A percentile compares a stretch with the other conserved stretches of the same genome.
Conservation (phyloP, 2,888 invertebrate genomes). For the Mechanitis messenoides region DNA sequence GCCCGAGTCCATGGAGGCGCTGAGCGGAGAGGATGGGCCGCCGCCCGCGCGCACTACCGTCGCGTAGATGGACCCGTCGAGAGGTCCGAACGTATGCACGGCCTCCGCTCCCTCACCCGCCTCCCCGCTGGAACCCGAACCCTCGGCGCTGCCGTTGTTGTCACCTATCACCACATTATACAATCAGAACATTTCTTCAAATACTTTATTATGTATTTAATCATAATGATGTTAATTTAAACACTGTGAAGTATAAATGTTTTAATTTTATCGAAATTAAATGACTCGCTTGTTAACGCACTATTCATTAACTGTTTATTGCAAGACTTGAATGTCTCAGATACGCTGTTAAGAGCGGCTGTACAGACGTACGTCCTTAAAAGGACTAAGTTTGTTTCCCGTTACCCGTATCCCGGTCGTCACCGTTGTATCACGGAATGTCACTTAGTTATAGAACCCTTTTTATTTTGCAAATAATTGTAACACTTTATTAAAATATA, state of each 20-base stretch:
- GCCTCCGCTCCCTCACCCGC: slow-evolving; percentile 64
- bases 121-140: slow-evolving; percentile 67
- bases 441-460: slow-evolving; percentile 22
- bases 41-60: slow-evolving; percentile 75
- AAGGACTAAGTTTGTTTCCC: slow-evolving; percentile 64
- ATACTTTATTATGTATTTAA: too few species aligned
- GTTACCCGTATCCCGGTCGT: slow-evolving; percentile 49
- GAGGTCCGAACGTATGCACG: slow-evolving; percentile 87
- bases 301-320: slow-evolving; percentile 46
- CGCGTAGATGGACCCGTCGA: slow-evolving; percentile 94
- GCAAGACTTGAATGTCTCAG: slow-evolving; percentile 36
- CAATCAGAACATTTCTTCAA: slow-evolving; percentile 32
- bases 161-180: slow-evolving; percentile 65
- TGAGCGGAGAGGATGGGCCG: slow-evolving; percentile 81
- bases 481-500: too few species aligned
- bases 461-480: slow-evolving; percentile 21
- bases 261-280: slow-evolving; percentile 12
- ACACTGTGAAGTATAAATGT: slow-evolving; percentile 5
- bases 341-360: slow-evolving; percentile 39
- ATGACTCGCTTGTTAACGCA: slow-evolving; percentile 29
- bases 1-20: slow-evolving; percentile 93
- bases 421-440: slow-evolving; percentile 56
- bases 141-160: slow-evolving; percentile 72
- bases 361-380: slow-evolving; percentile 50
- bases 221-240: neutral